Conservation (phyloP, 2,113 vertebrate genomes). For the Dendrocopos noguchii region DNA sequence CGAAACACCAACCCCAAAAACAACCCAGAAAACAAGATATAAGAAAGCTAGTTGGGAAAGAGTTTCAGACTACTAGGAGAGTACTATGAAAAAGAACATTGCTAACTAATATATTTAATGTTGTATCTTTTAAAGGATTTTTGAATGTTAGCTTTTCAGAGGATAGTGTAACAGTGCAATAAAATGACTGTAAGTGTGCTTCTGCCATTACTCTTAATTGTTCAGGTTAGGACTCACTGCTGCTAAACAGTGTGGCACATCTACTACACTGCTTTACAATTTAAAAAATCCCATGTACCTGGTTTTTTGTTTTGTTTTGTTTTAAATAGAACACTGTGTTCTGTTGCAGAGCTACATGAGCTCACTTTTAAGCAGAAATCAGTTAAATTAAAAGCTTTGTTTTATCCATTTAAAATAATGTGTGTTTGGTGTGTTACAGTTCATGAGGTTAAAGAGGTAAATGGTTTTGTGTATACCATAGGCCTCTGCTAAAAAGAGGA, state of each 20-base stretch:
- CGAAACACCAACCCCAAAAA: not conserved
- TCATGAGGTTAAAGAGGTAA: conserved; percentile 81
- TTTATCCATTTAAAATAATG: conserved; percentile 37
- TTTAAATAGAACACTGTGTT: not conserved
- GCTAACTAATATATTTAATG: not conserved
- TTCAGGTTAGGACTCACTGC: not conserved
- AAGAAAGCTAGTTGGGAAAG: not conserved
- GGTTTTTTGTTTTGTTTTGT: no score
- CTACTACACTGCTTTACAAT: not conserved
- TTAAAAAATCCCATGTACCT: not conserved
- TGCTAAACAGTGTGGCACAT: not conserved
- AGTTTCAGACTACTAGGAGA: not conserved
- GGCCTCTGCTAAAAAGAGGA: conserved; percentile 40
- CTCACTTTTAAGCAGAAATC: not conserved
- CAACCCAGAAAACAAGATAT: not conserved
- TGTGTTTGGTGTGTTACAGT: conserved; percentile 36
- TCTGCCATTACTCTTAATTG: not conserved
- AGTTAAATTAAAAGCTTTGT: not conserved
- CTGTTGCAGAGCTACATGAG: not conserved
- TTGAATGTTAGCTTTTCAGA: not conserved
- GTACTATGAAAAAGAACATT: not conserved
- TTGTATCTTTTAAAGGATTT: not conserved
- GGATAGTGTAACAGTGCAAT: not conserved
- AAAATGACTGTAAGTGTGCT: not conserved
- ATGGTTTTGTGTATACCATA: conserved; percentile 68